Evolutionary conservation across 2,113 vertebrate genomes (phyloP), one percentile per base, ranked within the genome.

Genomic region (Oxygymnocypris stewartii): DNA sequence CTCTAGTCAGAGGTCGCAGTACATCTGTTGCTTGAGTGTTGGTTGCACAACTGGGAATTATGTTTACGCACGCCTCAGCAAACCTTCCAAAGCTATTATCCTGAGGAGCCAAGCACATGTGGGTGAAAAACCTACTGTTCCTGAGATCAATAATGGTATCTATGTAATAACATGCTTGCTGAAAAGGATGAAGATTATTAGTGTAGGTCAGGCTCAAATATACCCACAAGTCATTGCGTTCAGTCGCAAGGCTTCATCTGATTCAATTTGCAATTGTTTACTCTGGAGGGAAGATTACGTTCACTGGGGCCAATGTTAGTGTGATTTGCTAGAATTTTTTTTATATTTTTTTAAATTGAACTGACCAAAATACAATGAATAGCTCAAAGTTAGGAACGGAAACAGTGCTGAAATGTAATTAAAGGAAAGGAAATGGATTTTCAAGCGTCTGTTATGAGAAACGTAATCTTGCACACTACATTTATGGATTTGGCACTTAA

Each of bases 251-350:
- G 83, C 51, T 49, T 23, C 49, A 71, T 51, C 78, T 82, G 59
- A 86, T 87, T 37, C 42, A 51, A 75, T 84, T 88, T 92, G 91
- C 89, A 91, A 92, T 93, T 86, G 88, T 92, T 91, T 90, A 90
- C 79, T 44, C 89, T 88, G 85, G 87, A 91, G 90, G 92, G 81
- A 69, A 89, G 85, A 91, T 87, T 81, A 74, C 5, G 82, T 87
- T 86, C 82, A 88, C 85, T 86, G 82, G 87, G 83, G 85, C 83
- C 67, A 18, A 35, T 13, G 76, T 74, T 90, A 85, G 79, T 84
- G 78, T 75, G 84, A 82, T 88, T 75, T 90, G 8, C 40, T 31
- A 20, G 18, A 18, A 25, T 85, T 77, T 83, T 11, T 7, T 2
- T 25, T 37, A 11, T 16, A n/a, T 3, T 25, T 47, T 74, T 91